Evolutionary conservation across 2,888 invertebrate species (phyloP).

Genomic region (Podabrus alpinus): DNA sequence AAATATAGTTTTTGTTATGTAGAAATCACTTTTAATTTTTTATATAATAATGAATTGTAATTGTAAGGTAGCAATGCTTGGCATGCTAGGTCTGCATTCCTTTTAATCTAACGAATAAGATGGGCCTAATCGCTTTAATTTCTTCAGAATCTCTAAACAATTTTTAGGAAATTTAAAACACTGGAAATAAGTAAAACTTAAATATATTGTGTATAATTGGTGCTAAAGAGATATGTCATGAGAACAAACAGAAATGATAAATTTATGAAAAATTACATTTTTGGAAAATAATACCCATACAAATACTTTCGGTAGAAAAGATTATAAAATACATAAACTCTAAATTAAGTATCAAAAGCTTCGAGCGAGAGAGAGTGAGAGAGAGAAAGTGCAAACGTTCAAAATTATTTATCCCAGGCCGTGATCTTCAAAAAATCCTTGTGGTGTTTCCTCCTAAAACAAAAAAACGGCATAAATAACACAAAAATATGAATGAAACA

Average conservation of each 20-base stretch:
- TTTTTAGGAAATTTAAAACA: background rate
- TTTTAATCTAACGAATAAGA: too few relatives aligned
- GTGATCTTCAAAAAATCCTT: conserved; percentile 99
- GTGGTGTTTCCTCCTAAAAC: conserved; percentile 98
- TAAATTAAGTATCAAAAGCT: background rate
- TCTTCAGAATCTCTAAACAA: background rate
- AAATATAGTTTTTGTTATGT: too few relatives aligned
- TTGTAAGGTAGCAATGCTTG: too few relatives aligned
- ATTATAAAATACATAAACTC: background rate
- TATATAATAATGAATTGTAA: too few relatives aligned
- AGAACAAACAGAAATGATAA: background rate
- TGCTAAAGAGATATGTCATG: background rate
- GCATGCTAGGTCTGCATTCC: too few relatives aligned
- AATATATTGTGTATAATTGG: background rate
- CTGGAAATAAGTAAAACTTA: background rate
- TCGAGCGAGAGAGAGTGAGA: background rate
- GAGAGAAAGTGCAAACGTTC: background rate
- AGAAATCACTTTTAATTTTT: too few relatives aligned
- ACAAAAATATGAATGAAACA: conserved; percentile 12
- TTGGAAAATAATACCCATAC: background rate
- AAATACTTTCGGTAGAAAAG: background rate
- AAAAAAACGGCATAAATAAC: conserved; percentile 50
- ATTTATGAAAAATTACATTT: background rate
- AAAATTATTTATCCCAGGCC: conserved; percentile 86
- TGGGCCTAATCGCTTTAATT: background rate